Percentiles rank a stretch among this genome's conserved stretches.
These are phyloP conservation scores for Pantherophis guttatus DNA, from an alignment of 2,113 vertebrate genomes.

Conservation along the genomic window DNA sequence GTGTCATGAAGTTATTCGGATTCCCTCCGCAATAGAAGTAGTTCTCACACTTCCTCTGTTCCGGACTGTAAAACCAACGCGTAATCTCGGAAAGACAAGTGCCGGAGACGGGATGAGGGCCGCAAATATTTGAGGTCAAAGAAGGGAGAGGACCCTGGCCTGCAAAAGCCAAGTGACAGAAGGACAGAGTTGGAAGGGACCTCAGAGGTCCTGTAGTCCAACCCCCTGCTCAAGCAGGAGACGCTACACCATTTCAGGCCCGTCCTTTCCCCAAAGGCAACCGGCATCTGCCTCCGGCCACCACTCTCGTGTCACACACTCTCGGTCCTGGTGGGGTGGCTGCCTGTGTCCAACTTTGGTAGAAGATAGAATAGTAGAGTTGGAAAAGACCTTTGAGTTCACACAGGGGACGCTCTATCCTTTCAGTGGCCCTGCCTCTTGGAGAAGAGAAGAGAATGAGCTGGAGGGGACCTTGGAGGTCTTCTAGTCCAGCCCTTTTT, in stretches of 20 bases:
- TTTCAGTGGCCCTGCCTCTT: too few species aligned
- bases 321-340: not conserved
- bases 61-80: slow-evolving; percentile 63
- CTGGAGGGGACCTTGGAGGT: too few species aligned
- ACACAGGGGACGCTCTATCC: too few species aligned
- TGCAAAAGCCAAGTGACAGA: not conserved
- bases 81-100: slow-evolving; percentile 50
- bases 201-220: too few species aligned
- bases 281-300: not conserved
- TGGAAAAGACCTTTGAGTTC: too few species aligned
- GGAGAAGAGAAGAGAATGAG: too few species aligned
- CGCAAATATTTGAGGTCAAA: not conserved
- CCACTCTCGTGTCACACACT: not conserved
- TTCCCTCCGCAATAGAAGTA: slow-evolving; percentile 71
- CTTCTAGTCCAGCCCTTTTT: too few species aligned
- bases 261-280: not conserved
- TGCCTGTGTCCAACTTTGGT: not conserved
- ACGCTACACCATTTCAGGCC: too few species aligned
- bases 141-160: not conserved
- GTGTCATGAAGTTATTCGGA: slow-evolving; percentile 68
- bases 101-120: slow-evolving; percentile 38
- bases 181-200: too few species aligned
- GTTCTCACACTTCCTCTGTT: slow-evolving; percentile 54
- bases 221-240: too few species aligned
- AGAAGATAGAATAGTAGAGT: too few species aligned